Conservation (phyloP, 2,888 invertebrate genomes). For the Sarcophaga subvicina region DNA sequence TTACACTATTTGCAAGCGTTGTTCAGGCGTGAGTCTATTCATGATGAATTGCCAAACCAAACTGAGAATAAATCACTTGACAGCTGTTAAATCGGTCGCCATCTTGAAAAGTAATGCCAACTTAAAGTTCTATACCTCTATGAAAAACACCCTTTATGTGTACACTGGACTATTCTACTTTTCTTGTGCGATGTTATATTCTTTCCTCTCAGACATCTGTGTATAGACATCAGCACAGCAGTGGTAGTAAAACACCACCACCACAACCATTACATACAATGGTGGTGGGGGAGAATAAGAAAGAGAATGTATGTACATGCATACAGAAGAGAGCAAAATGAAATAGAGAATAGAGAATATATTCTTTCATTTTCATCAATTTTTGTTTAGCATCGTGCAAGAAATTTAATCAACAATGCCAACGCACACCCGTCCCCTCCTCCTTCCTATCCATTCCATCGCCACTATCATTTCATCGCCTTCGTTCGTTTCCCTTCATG, state of each 20-base stretch:
- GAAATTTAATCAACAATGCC: conserved; percentile 70
- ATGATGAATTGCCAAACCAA: no score
- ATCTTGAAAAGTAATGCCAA: no score
- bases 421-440: not conserved
- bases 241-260: conserved; percentile 18
- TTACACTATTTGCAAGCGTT: no score
- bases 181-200: conserved; percentile 63
- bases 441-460: not conserved
- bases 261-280: not conserved
- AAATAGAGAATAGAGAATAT: conserved; percentile 46
- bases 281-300: not conserved
- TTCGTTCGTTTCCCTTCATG: not conserved
- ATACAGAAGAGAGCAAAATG: conserved; percentile 17
- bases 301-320: not conserved
- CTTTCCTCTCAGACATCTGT: conserved; percentile 48
- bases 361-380: conserved; percentile 67
- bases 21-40: no score
- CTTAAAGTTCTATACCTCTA: no score
- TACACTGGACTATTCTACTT: conserved; percentile 27
- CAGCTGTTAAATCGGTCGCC: no score
- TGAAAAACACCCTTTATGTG: no score
- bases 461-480: not conserved
- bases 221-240: conserved; percentile 34
- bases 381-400: conserved; percentile 60
- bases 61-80: no score